A percentile compares a stretch with the other conserved stretches of the same genome.
phyloP scores from a whole-genome alignment of 2,797 vertebrate species.

The Tamandua tetradactyla region DNA sequence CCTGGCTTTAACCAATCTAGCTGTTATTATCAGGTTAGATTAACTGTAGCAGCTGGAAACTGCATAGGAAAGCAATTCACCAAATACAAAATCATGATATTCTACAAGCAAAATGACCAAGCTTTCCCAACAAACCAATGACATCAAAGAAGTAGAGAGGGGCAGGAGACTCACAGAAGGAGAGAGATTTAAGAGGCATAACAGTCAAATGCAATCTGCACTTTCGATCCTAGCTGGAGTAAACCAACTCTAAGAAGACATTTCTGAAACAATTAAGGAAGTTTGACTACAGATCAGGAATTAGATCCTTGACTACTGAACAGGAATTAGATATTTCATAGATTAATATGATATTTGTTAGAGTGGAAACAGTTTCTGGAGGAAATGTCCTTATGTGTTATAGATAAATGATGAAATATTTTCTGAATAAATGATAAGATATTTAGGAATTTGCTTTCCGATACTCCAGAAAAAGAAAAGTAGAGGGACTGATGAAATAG shows the following conservation, averaged over 20 bases:
- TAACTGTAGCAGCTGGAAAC: background rate
- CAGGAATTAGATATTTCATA: background rate
- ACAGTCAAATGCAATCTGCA: background rate
- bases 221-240: background rate
- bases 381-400: background rate
- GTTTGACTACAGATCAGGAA: background rate
- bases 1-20: fast-evolving
- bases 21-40: background rate
- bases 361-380: background rate
- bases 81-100: background rate
- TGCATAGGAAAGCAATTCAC: background rate
- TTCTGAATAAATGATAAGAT: background rate
- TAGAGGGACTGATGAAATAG: background rate
- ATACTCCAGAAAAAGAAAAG: background rate
- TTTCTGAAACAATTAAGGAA: background rate
- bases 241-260: background rate
- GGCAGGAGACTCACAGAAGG: fast-evolving
- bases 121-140: background rate
- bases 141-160: background rate
- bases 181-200: background rate
- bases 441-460: background rate
- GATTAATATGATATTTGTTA: too few relatives aligned
- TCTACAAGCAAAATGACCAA: background rate
- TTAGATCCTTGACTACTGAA: background rate
- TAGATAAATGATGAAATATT: background rate